These are phyloP conservation scores for Agrypnia vestita DNA, from an alignment of 1,140 invertebrate species.

Conservation along the genomic window DNA sequence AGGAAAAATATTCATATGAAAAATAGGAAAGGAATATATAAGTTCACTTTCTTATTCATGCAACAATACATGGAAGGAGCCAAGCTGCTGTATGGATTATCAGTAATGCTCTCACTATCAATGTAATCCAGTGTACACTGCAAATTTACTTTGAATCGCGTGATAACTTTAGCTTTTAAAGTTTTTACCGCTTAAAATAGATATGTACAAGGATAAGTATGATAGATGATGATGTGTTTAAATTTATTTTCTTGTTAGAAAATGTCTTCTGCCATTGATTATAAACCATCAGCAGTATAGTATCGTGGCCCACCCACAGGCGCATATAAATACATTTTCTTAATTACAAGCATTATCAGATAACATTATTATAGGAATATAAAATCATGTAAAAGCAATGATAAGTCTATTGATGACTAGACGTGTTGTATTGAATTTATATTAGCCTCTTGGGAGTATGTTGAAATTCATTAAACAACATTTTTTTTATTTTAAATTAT, in stretches of 20 bases:
- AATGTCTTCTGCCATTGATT: background rate
- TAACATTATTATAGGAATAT: constrained; percentile 18
- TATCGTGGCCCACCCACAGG: constrained; percentile 14
- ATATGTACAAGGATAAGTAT: constrained; percentile 39
- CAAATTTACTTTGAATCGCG: too few species aligned
- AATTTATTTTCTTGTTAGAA: background rate
- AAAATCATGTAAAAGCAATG: constrained; percentile 20
- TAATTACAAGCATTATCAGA: constrained; percentile 26
- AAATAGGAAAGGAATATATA: too few species aligned
- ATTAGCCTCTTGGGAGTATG: constrained; percentile 22
- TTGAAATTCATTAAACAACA: constrained; percentile 31
- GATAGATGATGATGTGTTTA: background rate
- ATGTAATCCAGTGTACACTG: too few species aligned
- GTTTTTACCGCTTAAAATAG: constrained; percentile 15
- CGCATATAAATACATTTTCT: constrained; percentile 25
- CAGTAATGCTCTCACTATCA: too few species aligned
- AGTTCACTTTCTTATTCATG: too few species aligned
- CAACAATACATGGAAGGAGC: too few species aligned
- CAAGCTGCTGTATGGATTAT: too few species aligned
- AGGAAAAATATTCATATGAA: too few species aligned
- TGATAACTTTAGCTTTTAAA: background rate
- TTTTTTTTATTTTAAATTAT: background rate
- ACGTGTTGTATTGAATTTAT: constrained; percentile 34
- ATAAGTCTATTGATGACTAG: constrained; percentile 36
- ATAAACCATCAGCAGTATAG: constrained; percentile 24